Evolutionary conservation across 2,113 vertebrate species (phyloP).

Genomic region (Trochalopteron elliotii): DNA sequence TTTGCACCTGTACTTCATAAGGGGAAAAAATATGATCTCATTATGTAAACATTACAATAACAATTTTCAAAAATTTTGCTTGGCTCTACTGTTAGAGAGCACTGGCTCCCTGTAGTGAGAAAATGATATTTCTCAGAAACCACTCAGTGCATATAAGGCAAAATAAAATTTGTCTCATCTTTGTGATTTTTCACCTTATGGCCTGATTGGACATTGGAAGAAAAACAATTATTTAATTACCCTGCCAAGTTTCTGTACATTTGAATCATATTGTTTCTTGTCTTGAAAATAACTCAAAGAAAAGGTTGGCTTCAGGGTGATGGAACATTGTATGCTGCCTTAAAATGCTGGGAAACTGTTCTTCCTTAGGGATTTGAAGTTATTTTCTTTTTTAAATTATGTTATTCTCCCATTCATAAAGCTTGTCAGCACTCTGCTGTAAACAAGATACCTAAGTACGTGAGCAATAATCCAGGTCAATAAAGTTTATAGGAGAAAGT

Average conservation of each 20-base stretch:
- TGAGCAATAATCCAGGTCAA: background rate
- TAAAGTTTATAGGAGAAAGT: background rate
- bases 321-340: background rate
- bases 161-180: constrained; percentile 44
- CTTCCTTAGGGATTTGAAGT: background rate
- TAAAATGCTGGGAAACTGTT: background rate
- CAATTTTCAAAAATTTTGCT: constrained; percentile 75
- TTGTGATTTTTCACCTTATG: background rate
- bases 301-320: background rate
- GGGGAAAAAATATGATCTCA: constrained; percentile 75
- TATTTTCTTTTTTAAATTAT: background rate
- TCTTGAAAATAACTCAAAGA: background rate
- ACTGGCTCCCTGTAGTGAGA: constrained; percentile 62
- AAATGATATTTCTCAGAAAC: constrained; percentile 72
- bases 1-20: constrained; percentile 78
- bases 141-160: constrained; percentile 26
- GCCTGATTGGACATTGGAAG: background rate
- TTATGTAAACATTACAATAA: constrained; percentile 74
- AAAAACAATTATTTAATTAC: background rate
- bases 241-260: background rate
- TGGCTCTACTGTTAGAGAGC: constrained; percentile 61
- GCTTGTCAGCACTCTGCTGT: background rate
- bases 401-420: background rate
- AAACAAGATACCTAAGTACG: background rate
- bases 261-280: constrained; percentile 15